phyloP scores from a whole-genome alignment of 2,797 vertebrate species.

The Coilia nasus region DNA sequence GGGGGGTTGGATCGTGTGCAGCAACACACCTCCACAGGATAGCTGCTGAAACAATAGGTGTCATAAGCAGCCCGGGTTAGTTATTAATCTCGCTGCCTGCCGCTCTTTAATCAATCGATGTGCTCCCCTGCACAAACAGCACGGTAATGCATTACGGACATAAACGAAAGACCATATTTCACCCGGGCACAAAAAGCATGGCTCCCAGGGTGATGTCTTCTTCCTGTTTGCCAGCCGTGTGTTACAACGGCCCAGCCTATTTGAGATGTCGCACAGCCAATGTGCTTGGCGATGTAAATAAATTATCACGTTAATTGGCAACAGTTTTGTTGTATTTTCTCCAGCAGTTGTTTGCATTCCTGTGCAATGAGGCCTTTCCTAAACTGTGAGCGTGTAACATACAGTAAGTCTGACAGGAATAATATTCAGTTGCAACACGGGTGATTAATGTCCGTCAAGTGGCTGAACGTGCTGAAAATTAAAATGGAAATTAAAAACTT shows the following conservation, averaged over 20 bases:
- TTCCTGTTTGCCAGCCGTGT: constrained; percentile 64
- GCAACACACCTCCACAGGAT: constrained; percentile 81
- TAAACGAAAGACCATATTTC: constrained; percentile 79
- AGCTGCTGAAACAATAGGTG: constrained; percentile 89
- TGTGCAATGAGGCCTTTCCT: not conserved
- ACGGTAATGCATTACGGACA: constrained; percentile 68
- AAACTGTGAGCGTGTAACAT: not conserved
- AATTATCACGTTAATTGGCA: constrained; percentile 15
- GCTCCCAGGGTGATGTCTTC: constrained; percentile 74
- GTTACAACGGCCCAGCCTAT: constrained; percentile 67
- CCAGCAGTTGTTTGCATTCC: not conserved
- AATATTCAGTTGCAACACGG: not conserved
- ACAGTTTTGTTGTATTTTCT: not conserved
- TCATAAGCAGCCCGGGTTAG: constrained; percentile 85
- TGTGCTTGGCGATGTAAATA: not conserved
- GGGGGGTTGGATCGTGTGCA: constrained; percentile 32
- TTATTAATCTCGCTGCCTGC: constrained; percentile 87
- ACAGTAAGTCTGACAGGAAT: not conserved
- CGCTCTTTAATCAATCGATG: constrained; percentile 86
- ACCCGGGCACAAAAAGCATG: constrained; percentile 71
- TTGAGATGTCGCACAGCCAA: constrained; percentile 63
- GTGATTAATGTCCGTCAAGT: not conserved
- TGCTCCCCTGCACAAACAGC: constrained; percentile 74
- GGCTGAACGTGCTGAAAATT: not conserved
- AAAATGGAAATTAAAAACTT: not conserved